phyloP scores from a whole-genome alignment of 2,113 vertebrate genomes.

The Motacilla tschutschensis region DNA sequence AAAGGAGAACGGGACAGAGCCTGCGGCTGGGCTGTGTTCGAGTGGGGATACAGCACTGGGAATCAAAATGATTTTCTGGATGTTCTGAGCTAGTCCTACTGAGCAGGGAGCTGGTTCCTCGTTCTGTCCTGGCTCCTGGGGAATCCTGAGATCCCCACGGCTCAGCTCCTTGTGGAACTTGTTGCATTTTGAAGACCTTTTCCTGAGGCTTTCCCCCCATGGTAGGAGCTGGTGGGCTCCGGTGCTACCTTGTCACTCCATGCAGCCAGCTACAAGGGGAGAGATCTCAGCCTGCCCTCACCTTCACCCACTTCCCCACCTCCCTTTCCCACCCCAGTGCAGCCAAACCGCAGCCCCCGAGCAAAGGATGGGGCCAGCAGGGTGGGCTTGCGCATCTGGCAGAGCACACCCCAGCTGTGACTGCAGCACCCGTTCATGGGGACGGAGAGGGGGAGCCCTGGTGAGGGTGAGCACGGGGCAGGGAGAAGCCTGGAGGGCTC shows the following conservation, averaged over 20 bases:
- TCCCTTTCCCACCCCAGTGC: accelerated
- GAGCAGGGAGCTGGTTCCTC: neutral
- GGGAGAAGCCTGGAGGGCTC: neutral
- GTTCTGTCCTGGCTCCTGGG: accelerated
- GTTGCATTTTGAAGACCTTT: neutral
- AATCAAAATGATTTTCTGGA: neutral
- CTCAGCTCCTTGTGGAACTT: neutral
- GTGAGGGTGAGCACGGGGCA: accelerated
- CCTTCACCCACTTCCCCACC: neutral
- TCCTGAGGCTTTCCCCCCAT: neutral
- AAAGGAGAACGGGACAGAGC: neutral
- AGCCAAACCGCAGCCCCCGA: neutral
- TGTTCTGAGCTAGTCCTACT: neutral
- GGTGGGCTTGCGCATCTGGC: neutral
- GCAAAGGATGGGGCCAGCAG: accelerated
- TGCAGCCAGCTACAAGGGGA: accelerated
- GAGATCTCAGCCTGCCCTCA: neutral
- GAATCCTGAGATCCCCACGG: neutral
- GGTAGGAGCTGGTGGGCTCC: neutral
- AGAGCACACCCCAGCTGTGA: accelerated
- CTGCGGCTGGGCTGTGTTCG: accelerated
- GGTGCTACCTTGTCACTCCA: accelerated
- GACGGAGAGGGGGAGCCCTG: neutral
- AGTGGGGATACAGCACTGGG: accelerated
- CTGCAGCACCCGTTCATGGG: accelerated